A percentile compares a stretch with the other conserved stretches of the same genome.
Conservation (phyloP, 1,140 invertebrate species). For the Agrypnia vestita region DNA sequence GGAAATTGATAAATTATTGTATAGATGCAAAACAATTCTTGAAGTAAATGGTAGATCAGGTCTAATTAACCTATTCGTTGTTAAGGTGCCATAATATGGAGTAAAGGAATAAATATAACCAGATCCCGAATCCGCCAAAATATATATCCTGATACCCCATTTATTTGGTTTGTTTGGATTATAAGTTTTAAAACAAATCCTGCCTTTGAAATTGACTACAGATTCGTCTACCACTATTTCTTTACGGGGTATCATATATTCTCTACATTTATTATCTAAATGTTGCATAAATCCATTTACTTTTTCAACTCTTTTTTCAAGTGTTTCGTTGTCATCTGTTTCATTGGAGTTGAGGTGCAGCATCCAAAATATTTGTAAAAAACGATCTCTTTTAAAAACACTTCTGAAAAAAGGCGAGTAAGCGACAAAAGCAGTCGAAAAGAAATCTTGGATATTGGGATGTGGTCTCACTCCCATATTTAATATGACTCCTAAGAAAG, state of each 20-base stretch:
- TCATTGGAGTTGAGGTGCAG: background rate
- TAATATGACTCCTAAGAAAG: constrained; percentile 4
- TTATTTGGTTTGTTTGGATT: constrained; percentile 33
- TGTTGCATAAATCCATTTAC: background rate
- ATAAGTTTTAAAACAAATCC: background rate
- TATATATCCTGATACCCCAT: background rate
- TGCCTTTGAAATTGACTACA: background rate
- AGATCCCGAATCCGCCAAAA: too few relatives aligned
- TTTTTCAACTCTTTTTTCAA: too few relatives aligned
- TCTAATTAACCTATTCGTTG: background rate
- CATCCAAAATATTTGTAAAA: constrained; percentile 6
- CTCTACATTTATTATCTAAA: constrained; percentile 1
- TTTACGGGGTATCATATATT: background rate
- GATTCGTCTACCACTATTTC: background rate
- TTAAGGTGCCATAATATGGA: constrained; percentile 28
- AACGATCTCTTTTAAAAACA: background rate
- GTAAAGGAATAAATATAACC: constrained; percentile 9
- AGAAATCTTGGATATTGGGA: background rate
- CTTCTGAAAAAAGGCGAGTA: constrained; percentile 3
- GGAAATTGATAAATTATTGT: constrained; percentile 50
- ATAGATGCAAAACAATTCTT: constrained; percentile 53
- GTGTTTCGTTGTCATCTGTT: too few relatives aligned
- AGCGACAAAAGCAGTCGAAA: background rate
- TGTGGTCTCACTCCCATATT: constrained; percentile 8
- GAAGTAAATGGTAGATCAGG: constrained; percentile 2